Evolutionary conservation across 2,888 invertebrate genomes (phyloP), one percentile per base, ranked within the genome.

Genomic region (Drosophila borealis): DNA sequence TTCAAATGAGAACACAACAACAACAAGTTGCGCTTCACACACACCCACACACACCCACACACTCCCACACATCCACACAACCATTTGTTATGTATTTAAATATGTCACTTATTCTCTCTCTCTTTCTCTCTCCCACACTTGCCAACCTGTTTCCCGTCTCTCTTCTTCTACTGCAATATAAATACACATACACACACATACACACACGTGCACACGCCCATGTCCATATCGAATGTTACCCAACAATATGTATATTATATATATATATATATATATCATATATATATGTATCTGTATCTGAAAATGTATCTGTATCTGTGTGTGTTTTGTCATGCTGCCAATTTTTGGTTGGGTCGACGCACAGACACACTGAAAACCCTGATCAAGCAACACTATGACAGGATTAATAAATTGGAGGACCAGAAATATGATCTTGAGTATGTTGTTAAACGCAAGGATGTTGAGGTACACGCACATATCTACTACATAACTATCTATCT

Each of bases 371-470:
- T 96, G 94, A 95, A 94, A 94, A 94, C 94, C 93, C 94, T 95
- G 94, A 93, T 95, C 94, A 96, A 95, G 94, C 95, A 96, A 91
- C 97, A 98, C 94, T 95, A 98, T 94, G 95, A 95, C 92, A 96
- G 97, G 95, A 97, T 98, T 94, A 93, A 93, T 93, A 93, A 94
- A 90, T 95, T 99, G 94, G 98, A 99, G 95, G 96, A 97, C 92
- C 94, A 96, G 93, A 99, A 99, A 94, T 99, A 97, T 94, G 99
- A 99, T 95, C 95, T 99, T 95, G 99, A 99, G 95, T 96, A 97
- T 95, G 94, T 97, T 94, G 98, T 99, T 94, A 97, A 97, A 94
- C 96, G 97, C 95, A 99, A 99, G 96, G 99, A 99, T 94, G 96
- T 96, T 94, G 98, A 99, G 98, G 98, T 99, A 96, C 95, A 95